Percentiles rank a stretch among this genome's conserved stretches.
Evolutionary conservation across 2,888 invertebrate species (phyloP).

Genomic region (Cosmia pyralina): DNA sequence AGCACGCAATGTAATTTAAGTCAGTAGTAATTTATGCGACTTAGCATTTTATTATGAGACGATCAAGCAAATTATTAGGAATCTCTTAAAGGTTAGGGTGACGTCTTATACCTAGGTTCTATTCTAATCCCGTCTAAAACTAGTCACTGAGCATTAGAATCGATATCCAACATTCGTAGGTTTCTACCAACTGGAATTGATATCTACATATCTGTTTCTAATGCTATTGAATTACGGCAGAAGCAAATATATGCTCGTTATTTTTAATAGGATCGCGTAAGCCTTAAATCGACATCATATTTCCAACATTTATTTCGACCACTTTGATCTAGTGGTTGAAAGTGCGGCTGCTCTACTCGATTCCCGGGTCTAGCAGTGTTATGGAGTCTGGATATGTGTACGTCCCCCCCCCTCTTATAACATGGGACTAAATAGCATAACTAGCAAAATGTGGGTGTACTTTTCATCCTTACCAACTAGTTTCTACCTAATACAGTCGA

Average conservation of each 20-base stretch:
- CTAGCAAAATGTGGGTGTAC: not conserved
- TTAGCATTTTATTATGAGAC: not conserved
- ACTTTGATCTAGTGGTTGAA: not conserved
- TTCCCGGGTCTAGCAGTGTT: not conserved
- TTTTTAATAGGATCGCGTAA: slow-evolving; percentile 29
- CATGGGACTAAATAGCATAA: not conserved
- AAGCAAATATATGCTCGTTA: slow-evolving; percentile 26
- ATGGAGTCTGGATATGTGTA: not conserved
- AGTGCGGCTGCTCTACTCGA: too few relatives aligned
- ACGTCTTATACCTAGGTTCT: not conserved
- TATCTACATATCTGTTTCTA: slow-evolving; percentile 5
- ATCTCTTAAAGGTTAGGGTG: not conserved
- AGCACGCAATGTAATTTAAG: slow-evolving; percentile 13
- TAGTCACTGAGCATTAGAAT: slow-evolving; percentile 1
- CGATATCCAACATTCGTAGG: slow-evolving; percentile 18
- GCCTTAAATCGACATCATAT: slow-evolving; percentile 15
- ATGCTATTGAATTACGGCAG: slow-evolving; percentile 14
- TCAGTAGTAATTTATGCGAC: not conserved
- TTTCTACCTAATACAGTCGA: too few relatives aligned
- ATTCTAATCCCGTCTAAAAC: slow-evolving; percentile 1
- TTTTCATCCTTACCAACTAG: not conserved
- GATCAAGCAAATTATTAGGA: too few relatives aligned
- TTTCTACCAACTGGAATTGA: slow-evolving; percentile 10
- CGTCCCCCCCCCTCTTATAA: too few relatives aligned
- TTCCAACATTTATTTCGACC: not conserved